Evolutionary conservation across 2,888 invertebrate genomes (phyloP).

Genomic region (Rhorus exstirpatorius): DNA sequence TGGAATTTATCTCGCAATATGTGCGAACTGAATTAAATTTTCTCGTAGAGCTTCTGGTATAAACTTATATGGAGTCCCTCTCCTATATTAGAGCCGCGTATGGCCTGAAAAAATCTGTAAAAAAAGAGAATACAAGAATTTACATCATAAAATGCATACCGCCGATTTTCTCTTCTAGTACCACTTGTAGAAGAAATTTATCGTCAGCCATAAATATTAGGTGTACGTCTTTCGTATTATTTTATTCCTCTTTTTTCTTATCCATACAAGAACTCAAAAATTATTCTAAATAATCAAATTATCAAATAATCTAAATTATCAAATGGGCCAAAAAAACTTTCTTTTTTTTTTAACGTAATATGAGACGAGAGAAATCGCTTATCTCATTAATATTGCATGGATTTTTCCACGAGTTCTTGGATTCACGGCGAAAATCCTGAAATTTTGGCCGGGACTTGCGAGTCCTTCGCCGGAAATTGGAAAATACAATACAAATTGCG

Average conservation of each 20-base stretch:
- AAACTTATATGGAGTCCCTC: not conserved
- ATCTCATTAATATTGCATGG: conserved; percentile 13
- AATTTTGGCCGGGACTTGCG: conserved; percentile 9
- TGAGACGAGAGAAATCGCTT: conserved; percentile 2
- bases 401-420: not conserved
- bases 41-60: not conserved
- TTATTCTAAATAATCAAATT: too few relatives aligned
- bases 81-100: conserved; percentile 4
- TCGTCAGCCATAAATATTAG: not conserved
- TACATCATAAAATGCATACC: conserved; percentile 9
- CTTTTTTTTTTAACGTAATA: not conserved
- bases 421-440: not conserved
- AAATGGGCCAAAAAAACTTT: not conserved
- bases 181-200: not conserved
- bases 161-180: not conserved
- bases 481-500: conserved; percentile 35
- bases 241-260: not conserved
- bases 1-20: not conserved
- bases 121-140: not conserved
- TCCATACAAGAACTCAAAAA: too few relatives aligned
- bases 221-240: not conserved
- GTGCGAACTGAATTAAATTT: conserved; percentile 24
- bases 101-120: not conserved
- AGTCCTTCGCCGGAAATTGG: conserved; percentile 37
- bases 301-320: too few relatives aligned